A percentile compares a stretch with the other conserved stretches of the same genome.
Conservation (phyloP, 1,140 invertebrate species). For the Berghia stephanieae region DNA sequence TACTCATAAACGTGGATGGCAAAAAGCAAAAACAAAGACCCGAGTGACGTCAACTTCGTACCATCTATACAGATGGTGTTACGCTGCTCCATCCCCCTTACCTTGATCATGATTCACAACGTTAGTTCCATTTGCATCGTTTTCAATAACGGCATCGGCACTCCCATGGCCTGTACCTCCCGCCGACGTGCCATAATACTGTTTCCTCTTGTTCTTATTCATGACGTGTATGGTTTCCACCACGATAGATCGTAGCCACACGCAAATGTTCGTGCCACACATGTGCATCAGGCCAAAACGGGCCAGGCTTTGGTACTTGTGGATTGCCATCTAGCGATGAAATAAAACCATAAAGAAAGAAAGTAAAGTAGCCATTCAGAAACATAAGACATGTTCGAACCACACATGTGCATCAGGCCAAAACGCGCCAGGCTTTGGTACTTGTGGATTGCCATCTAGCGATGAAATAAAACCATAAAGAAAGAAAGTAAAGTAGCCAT, state of each 20-base stretch:
- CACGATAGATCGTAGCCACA: slow-evolving; percentile 70
- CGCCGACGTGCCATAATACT: too few species aligned
- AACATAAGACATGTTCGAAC: too few species aligned
- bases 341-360: background rate
- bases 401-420: slow-evolving; percentile 96
- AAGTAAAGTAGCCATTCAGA: background rate
- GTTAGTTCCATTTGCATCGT: too few species aligned
- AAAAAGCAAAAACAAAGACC: too few species aligned
- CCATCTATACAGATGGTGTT: too few species aligned
- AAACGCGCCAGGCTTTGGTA: slow-evolving; percentile 92
- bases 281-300: slow-evolving; percentile 98
- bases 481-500: background rate
- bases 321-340: slow-evolving; percentile 50
- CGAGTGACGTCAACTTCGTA: too few species aligned
- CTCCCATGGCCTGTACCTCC: too few species aligned
- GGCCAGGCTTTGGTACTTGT: slow-evolving; percentile 83
- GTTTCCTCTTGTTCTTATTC: too few species aligned
- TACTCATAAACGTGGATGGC: too few species aligned
- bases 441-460: slow-evolving; percentile 54
- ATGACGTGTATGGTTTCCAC: slow-evolving; percentile 47
- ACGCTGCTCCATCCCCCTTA: too few species aligned
- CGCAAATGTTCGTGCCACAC: slow-evolving; percentile 96
- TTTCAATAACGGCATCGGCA: background rate
- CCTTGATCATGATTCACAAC: too few species aligned
- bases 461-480: background rate